Percentiles rank a stretch among this genome's conserved stretches.
These are phyloP conservation scores for Mantis religiosa DNA, from an alignment of 2,888 invertebrate species.

Conservation along the genomic window DNA sequence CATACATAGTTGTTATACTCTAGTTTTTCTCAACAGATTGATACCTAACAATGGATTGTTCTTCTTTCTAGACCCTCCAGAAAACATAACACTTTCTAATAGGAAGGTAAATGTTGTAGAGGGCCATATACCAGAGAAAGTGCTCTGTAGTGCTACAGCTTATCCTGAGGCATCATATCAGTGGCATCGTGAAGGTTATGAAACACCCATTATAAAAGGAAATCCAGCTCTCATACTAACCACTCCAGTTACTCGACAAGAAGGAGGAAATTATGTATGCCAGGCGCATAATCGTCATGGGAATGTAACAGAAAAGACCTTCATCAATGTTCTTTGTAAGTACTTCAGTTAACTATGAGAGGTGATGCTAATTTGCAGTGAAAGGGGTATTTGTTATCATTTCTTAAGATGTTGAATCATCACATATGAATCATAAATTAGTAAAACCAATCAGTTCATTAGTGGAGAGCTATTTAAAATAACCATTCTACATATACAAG, in stretches of 20 bases:
- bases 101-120: conserved; percentile 52
- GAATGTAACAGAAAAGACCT: conserved; percentile 60
- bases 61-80: conserved; percentile 66
- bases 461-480: no score
- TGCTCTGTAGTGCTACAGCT: conserved; percentile 59
- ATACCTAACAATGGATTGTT: not conserved
- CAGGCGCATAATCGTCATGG: conserved; percentile 67
- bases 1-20: no score
- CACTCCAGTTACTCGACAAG: conserved; percentile 62
- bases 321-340: conserved; percentile 82
- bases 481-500: no score
- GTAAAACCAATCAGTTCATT: no score
- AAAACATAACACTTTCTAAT: conserved; percentile 70
- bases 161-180: conserved; percentile 67
- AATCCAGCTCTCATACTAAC: conserved; percentile 57
- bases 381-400: no score
- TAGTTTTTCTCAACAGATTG: no score
- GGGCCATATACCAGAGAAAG: conserved; percentile 53
- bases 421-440: no score
- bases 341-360: conserved; percentile 34
- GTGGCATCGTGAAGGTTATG: conserved; percentile 53
- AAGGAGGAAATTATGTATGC: conserved; percentile 75
- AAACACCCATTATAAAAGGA: conserved; percentile 46
- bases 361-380: no score
- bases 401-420: no score